phyloP scores from a whole-genome alignment of 2,113 vertebrate genomes.

The Condylura cristata region DNA sequence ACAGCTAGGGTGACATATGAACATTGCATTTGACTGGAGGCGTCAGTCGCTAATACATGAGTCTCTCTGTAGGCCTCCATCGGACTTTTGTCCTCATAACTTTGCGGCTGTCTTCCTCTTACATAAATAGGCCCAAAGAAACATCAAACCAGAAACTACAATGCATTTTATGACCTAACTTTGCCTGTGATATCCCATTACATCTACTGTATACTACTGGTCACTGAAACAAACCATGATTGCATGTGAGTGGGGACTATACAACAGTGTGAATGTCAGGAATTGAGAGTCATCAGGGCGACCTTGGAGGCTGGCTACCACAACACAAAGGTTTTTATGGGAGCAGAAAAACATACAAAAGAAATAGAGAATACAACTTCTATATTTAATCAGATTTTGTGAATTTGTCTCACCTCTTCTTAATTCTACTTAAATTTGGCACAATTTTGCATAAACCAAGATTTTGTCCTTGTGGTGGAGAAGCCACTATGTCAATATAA shows the following conservation, averaged over 20 bases:
- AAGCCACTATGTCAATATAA: neutral
- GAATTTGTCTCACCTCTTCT: neutral
- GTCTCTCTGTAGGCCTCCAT: neutral
- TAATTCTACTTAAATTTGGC: neutral
- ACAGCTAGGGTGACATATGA: neutral
- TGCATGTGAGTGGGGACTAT: neutral
- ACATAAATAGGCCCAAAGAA: neutral
- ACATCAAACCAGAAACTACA: neutral
- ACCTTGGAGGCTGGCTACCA: neutral
- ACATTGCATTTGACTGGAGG: neutral
- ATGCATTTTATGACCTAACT: neutral
- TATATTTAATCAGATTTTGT: neutral
- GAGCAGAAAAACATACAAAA: neutral
- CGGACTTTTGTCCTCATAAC: neutral
- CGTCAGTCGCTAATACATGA: neutral
- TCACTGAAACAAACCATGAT: neutral
- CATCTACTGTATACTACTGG: neutral
- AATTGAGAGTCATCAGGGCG: accelerated
- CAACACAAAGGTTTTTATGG: neutral
- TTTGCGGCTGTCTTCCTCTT: neutral
- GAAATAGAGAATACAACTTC: neutral
- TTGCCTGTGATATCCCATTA: neutral
- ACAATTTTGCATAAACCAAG: neutral
- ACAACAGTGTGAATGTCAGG: neutral
- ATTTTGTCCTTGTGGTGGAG: neutral